Conservation (phyloP, 2,113 vertebrate species). For the Dasyurus viverrinus region DNA sequence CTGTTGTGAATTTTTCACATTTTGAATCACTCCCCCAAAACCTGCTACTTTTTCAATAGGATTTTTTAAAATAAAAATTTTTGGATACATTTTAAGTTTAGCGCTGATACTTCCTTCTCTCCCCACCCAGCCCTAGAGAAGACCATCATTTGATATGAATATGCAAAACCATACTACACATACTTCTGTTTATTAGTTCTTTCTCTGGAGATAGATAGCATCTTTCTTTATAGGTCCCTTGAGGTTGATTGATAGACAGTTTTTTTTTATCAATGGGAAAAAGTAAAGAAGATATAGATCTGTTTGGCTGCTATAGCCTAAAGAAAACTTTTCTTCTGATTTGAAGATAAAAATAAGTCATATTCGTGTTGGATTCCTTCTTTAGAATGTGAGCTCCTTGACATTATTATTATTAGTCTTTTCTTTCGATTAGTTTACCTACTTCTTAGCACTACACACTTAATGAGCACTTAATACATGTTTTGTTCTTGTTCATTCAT, state of each 20-base stretch:
- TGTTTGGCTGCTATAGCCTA: background rate
- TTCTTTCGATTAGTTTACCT: background rate
- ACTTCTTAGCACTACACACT: background rate
- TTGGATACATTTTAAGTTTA: background rate
- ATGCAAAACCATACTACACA: background rate
- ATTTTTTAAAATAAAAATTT: no score
- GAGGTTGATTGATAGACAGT: no score
- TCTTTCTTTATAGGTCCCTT: no score
- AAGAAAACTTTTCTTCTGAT: background rate
- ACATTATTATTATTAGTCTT: background rate
- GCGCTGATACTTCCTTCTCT: background rate
- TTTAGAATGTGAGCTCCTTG: background rate
- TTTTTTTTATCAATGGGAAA: background rate
- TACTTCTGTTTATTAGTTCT: background rate
- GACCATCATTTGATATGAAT: background rate
- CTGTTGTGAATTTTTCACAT: no score
- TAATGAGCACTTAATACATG: background rate
- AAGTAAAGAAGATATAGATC: background rate
- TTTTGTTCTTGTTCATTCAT: background rate
- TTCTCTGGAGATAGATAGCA: no score
- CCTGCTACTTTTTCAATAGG: no score
- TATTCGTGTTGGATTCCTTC: background rate
- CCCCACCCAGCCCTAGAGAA: background rate
- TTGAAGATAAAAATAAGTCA: background rate
- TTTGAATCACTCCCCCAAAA: no score